Evolutionary conservation across 2,888 invertebrate species (phyloP), one percentile per base, ranked within the genome.

Genomic region (Seira musarum): DNA sequence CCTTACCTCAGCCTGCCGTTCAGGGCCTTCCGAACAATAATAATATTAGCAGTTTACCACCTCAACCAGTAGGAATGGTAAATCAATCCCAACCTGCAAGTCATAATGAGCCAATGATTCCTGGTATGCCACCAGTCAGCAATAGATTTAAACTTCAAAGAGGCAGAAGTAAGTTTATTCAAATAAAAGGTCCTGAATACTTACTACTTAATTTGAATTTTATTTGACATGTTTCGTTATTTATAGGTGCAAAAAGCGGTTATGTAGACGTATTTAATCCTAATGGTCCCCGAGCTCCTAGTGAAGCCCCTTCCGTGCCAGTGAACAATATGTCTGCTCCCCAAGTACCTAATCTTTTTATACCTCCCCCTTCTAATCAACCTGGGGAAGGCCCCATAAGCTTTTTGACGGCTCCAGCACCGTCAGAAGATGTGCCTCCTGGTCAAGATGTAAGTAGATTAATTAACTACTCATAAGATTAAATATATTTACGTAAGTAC

Each of bases 251-350:
- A 87, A 93, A 94, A 89, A 94, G 94, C 88, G 93, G 94, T 81
- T 97, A 97, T 90, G 95, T 97, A 87, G 96, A 97, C 90, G 95
- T 97, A 80, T 93, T 96, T 90, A 95, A 95, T 90, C 69, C 77
- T 19, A 78, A 81, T 49, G 19, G 53, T n/a, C 57, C 61, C 46
- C n/a, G 61, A 13, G 21, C 64, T 13, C 60, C 65, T n/a, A 19
- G 53, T 17, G 71, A 69, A 24, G 35, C 71, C 25, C 49, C 69
- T 35, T 19, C 63, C 13, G 6, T 64, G 21, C 63, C 64, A 8
- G 53, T 70, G 35, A 67, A 60, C 13, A 65, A 25, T 22, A 68
- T 24, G 13, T 24, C 73, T 10, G 69, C 78, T 46, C 76, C 70
- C 24, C 73, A 63, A 49, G 73, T 83, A 70, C 86, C 84, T 22